Evolutionary conservation across 1,140 invertebrate species (phyloP).

Genomic region (Diorhabda elongata): DNA sequence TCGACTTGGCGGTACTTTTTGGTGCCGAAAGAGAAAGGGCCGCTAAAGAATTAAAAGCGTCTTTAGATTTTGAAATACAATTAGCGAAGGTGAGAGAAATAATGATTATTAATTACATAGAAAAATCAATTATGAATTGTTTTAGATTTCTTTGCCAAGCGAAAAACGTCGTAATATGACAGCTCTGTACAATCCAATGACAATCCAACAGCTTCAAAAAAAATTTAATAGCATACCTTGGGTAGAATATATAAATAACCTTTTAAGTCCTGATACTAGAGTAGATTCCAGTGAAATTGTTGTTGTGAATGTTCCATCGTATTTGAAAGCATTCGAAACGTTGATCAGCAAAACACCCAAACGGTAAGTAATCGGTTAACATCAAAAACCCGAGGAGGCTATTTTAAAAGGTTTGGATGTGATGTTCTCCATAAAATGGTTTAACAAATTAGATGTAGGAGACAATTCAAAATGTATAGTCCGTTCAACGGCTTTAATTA

Average conservation of each 20-base stretch:
- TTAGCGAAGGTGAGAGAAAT: slow-evolving; percentile 78
- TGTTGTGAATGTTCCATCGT: slow-evolving; percentile 59
- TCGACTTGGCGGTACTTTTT: slow-evolving; percentile 81
- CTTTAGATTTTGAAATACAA: slow-evolving; percentile 86
- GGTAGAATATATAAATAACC: slow-evolving; percentile 57
- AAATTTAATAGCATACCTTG: slow-evolving; percentile 67
- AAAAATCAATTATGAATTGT: background rate
- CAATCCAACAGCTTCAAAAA: slow-evolving; percentile 66
- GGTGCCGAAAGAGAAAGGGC: slow-evolving; percentile 74
- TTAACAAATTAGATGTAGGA: no score
- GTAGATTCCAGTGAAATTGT: slow-evolving; percentile 50
- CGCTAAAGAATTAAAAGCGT: slow-evolving; percentile 69
- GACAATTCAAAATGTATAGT: no score
- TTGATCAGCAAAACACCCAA: slow-evolving; percentile 55
- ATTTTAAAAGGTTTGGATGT: no score
- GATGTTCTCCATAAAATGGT: no score
- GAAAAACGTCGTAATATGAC: slow-evolving; percentile 90
- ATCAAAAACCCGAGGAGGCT: background rate
- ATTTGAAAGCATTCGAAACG: slow-evolving; percentile 53
- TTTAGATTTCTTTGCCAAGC: slow-evolving; percentile 79
- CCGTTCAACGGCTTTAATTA: no score
- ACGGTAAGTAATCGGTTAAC: slow-evolving; percentile 39
- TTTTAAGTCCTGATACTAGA: slow-evolving; percentile 48
- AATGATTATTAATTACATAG: no score
- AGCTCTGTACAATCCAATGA: slow-evolving; percentile 88